Evolutionary conservation across 2,113 vertebrate genomes (phyloP).

Genomic region (Sapajus apella): DNA sequence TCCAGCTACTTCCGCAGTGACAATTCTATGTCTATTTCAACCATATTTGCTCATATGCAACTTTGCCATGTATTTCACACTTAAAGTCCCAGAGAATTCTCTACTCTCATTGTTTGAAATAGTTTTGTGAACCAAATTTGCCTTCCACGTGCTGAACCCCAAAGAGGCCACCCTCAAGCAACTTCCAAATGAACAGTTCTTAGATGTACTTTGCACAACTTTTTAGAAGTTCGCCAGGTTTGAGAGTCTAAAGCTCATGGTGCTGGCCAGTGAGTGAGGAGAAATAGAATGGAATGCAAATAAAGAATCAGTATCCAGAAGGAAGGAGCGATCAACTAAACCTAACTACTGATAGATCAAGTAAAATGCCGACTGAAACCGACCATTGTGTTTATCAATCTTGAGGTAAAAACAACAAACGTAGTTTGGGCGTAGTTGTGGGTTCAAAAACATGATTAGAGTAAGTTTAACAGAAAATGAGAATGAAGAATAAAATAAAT

Average conservation of each 20-base stretch:
- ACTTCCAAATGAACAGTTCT: neutral
- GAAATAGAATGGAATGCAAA: neutral
- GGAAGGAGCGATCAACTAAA: neutral
- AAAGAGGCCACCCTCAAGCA: neutral
- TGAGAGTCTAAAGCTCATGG: neutral
- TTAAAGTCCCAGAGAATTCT: neutral
- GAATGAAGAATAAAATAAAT: neutral
- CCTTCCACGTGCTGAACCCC: too few species aligned
- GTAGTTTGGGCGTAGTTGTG: neutral
- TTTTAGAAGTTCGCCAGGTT: neutral
- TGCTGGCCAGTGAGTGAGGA: neutral
- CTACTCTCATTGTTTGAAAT: neutral
- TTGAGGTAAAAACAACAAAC: neutral
- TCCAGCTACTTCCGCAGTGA: neutral
- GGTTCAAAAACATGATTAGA: neutral
- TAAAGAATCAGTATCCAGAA: neutral
- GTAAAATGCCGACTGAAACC: neutral
- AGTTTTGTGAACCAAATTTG: neutral
- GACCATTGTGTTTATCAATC: neutral
- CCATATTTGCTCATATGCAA: neutral
- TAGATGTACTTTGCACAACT: neutral
- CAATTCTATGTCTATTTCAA: neutral
- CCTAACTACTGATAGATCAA: neutral
- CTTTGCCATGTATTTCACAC: neutral
- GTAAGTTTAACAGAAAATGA: neutral